Conservation (phyloP, 2,888 invertebrate genomes). For the Nemotelus pantherinus region DNA sequence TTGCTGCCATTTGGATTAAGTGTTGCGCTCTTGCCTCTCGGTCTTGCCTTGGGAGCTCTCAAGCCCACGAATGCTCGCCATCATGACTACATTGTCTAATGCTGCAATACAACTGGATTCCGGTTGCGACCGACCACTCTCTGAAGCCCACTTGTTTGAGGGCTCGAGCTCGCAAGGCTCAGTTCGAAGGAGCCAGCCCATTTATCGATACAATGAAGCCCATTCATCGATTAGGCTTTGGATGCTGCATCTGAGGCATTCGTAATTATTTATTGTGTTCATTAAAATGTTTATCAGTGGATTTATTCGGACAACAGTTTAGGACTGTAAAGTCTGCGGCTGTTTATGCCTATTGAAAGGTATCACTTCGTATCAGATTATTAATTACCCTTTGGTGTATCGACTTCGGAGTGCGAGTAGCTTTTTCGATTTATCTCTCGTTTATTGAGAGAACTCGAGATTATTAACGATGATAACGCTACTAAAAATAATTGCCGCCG, state of each 20-base stretch:
- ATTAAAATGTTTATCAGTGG: constrained; percentile 45
- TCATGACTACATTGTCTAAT: constrained; percentile 1
- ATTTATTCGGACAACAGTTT: constrained; percentile 46
- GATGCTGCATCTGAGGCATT: constrained; percentile 33
- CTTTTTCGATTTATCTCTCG: constrained; percentile 29
- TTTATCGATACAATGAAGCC: constrained; percentile 42
- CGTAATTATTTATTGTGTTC: constrained; percentile 46
- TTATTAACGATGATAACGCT: constrained; percentile 16
- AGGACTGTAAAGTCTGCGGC: constrained; percentile 20
- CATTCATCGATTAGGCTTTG: constrained; percentile 40
- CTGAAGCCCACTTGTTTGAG: neutral
- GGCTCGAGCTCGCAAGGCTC: neutral
- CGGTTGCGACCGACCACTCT: neutral
- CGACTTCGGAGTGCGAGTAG: constrained; percentile 11
- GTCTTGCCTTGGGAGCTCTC: neutral
- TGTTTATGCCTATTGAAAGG: constrained; percentile 43
- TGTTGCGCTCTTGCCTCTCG: constrained; percentile 33
- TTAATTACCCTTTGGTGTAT: constrained; percentile 43
- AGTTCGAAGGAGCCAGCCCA: constrained; percentile 21
- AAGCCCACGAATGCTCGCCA: neutral
- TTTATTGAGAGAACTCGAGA: constrained; percentile 18
- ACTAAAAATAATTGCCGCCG: constrained; percentile 20
- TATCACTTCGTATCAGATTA: constrained; percentile 45
- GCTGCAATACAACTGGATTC: constrained; percentile 2
- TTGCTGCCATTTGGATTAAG: constrained; percentile 43